Conservation (phyloP, 2,797 vertebrate genomes). For the Gymnoscopelus microlampas region DNA sequence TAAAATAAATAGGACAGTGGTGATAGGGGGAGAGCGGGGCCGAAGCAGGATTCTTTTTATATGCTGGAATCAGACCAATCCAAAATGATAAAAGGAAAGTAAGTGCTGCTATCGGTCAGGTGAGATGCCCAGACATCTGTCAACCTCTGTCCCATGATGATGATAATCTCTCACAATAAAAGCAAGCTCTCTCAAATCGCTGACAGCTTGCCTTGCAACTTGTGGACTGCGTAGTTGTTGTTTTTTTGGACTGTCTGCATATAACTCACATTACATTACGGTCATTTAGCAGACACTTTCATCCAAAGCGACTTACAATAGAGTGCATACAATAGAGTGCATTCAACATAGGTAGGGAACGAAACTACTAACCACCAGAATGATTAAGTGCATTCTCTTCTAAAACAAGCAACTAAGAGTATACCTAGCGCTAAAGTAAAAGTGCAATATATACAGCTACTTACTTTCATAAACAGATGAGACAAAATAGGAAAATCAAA, state of each 20-base stretch:
- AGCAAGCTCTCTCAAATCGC: slow-evolving; percentile 69
- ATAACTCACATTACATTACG: slow-evolving; percentile 34
- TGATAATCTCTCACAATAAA: slow-evolving; percentile 75
- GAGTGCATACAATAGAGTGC: too few relatives aligned
- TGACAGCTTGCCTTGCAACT: slow-evolving; percentile 68
- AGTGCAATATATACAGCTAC: too few relatives aligned
- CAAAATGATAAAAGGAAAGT: slow-evolving; percentile 60
- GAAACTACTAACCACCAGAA: too few relatives aligned
- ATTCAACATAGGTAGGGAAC: too few relatives aligned
- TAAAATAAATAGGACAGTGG: slow-evolving; percentile 73
- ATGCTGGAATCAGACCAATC: slow-evolving; percentile 70
- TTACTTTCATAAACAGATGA: too few relatives aligned
- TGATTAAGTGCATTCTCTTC: too few relatives aligned
- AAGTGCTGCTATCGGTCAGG: slow-evolving; percentile 61
- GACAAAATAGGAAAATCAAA: too few relatives aligned
- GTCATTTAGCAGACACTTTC: too few relatives aligned
- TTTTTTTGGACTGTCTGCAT: slow-evolving; percentile 43
- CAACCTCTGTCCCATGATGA: slow-evolving; percentile 76
- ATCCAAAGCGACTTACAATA: too few relatives aligned
- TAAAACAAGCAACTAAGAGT: too few relatives aligned
- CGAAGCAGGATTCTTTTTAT: slow-evolving; percentile 54
- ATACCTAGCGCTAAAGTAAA: too few relatives aligned
- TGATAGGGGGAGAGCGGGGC: slow-evolving; percentile 38
- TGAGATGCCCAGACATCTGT: slow-evolving; percentile 71
- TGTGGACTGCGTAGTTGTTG: slow-evolving; percentile 12